A percentile compares a stretch with the other conserved stretches of the same genome.
Evolutionary conservation across 1,140 invertebrate species (phyloP).

Genomic region (Drepana arcuata): DNA sequence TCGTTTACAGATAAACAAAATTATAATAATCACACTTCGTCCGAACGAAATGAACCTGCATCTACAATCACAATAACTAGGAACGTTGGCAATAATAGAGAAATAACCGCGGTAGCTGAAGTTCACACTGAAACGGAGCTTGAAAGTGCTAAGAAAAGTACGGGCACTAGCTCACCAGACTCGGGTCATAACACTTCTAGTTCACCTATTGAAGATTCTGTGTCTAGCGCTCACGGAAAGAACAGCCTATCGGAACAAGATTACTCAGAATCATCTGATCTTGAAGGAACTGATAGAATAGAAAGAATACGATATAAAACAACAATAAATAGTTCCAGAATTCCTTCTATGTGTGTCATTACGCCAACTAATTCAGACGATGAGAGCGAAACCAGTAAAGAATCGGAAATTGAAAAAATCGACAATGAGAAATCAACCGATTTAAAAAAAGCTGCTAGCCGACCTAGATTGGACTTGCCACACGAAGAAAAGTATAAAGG

Average conservation of each 20-base stretch:
- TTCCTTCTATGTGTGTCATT: conserved; percentile 94
- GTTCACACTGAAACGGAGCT: conserved; percentile 75
- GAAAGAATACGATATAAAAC: conserved; percentile 90
- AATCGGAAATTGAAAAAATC: conserved; percentile 23
- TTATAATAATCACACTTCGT: conserved; percentile 40
- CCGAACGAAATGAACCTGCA: conserved; percentile 29
- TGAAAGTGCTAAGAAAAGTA: conserved; percentile 64
- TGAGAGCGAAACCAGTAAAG: conserved; percentile 74
- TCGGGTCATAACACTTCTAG: conserved; percentile 87
- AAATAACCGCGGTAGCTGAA: conserved; percentile 69
- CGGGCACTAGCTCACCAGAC: conserved; percentile 80
- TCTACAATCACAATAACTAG: conserved; percentile 48
- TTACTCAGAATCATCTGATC: conserved; percentile 86
- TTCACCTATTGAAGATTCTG: conserved; percentile 82
- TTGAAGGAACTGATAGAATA: conserved; percentile 87
- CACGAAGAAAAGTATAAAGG: conserved; percentile 43
- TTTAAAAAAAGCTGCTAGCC: conserved; percentile 10
- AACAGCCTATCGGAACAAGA: conserved; percentile 81
- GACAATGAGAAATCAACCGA: conserved; percentile 15
- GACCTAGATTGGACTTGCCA: conserved; percentile 67
- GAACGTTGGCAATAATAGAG: conserved; percentile 60
- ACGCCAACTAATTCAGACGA: conserved; percentile 91
- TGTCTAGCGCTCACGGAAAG: conserved; percentile 77
- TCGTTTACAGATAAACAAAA: conserved; percentile 72
- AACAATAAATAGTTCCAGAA: conserved; percentile 87